Conservation (phyloP, 1,140 invertebrate species). For the Laupala kohalensis region DNA sequence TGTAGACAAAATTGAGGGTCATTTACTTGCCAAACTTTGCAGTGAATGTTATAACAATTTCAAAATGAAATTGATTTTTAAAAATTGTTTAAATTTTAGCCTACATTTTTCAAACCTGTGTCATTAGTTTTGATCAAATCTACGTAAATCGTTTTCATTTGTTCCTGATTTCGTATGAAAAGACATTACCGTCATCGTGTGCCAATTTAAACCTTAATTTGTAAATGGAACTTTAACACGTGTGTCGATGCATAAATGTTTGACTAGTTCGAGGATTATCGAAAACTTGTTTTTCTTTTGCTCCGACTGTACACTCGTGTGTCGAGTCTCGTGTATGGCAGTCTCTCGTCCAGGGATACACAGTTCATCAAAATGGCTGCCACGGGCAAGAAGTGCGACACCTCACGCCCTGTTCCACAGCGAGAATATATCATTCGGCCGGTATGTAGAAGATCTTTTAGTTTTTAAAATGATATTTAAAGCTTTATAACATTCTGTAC, state of each 20-base stretch:
- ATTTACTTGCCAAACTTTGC: no score
- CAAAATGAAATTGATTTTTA: no score
- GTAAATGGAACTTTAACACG: neutral
- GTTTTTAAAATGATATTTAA: neutral
- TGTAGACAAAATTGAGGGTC: no score
- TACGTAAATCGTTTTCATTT: no score
- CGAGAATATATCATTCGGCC: slow-evolving; percentile 8
- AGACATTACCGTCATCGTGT: no score
- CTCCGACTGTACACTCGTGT: neutral
- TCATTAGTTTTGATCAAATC: no score
- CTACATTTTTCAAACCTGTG: no score
- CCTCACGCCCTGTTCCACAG: neutral
- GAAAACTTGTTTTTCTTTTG: neutral
- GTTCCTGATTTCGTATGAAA: no score
- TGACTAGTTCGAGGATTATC: neutral
- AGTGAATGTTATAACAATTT: no score
- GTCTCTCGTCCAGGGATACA: neutral
- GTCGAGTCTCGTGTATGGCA: neutral
- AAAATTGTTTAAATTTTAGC: no score
- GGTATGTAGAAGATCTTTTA: neutral
- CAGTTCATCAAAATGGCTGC: slow-evolving; percentile 8
- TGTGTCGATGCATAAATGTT: neutral
- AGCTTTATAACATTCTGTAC: neutral
- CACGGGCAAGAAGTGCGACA: slow-evolving; percentile 2
- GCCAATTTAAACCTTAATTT: no score